Conservation (phyloP, 1,140 invertebrate genomes). For the Cyphomyrmex costatus region DNA sequence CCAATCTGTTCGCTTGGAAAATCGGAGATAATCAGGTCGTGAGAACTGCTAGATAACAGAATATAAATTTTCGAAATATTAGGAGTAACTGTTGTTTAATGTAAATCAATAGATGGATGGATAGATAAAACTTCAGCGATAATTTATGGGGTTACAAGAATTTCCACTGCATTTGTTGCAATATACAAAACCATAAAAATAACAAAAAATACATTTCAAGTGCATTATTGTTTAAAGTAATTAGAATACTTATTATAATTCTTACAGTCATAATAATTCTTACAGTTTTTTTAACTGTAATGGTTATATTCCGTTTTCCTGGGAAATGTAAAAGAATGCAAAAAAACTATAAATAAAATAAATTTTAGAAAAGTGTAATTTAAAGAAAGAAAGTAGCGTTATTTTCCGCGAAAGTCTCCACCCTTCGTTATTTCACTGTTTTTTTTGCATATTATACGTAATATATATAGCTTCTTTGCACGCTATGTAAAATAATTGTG, state of each 20-base stretch:
- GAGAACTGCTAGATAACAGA: neutral
- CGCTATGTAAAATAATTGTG: slow-evolving; percentile 5
- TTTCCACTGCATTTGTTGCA: neutral
- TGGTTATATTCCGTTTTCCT: too few species aligned
- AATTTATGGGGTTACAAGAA: neutral
- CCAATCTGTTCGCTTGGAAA: slow-evolving; percentile 28
- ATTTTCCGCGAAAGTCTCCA: slow-evolving; percentile 12
- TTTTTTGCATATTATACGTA: slow-evolving; percentile 12
- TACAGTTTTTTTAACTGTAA: neutral
- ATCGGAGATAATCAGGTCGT: neutral
- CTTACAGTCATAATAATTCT: neutral
- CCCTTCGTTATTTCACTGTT: neutral
- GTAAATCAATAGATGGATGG: slow-evolving; percentile 1
- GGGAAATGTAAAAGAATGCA: neutral
- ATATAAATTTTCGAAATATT: slow-evolving; percentile 7
- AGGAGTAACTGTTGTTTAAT: neutral
- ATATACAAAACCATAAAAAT: neutral
- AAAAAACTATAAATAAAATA: slow-evolving; percentile 16
- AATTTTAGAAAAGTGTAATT: slow-evolving; percentile 20
- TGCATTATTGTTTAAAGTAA: neutral
- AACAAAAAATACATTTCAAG: neutral
- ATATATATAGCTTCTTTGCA: slow-evolving; percentile 22
- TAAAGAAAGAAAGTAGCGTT: neutral
- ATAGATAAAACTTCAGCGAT: neutral
- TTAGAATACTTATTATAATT: neutral